Evolutionary conservation across 2,113 vertebrate genomes (phyloP).

Genomic region (Nestor notabilis): DNA sequence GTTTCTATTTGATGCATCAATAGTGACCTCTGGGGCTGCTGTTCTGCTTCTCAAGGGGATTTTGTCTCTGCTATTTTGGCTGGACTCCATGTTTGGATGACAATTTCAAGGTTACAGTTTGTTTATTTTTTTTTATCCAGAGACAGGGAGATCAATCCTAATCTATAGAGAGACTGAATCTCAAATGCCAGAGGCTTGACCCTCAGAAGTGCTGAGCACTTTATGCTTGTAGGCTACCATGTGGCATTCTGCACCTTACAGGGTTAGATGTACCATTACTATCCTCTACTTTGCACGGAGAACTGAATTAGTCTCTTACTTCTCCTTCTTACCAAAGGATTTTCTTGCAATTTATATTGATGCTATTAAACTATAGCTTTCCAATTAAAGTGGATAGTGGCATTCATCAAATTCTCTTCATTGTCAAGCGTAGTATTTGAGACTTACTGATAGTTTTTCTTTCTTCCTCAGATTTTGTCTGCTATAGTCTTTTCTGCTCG

Average conservation of each 20-base stretch:
- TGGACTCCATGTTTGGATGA: slow-evolving; percentile 26
- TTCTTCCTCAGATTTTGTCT: neutral
- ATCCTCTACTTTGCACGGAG: neutral
- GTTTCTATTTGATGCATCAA: neutral
- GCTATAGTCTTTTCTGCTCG: neutral
- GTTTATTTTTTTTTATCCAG: slow-evolving; percentile 13
- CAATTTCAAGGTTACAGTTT: slow-evolving; percentile 53
- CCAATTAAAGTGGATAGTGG: neutral
- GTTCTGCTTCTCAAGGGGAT: slow-evolving; percentile 49
- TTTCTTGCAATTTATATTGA: neutral
- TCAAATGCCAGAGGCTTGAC: slow-evolving; percentile 31
- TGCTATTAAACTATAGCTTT: neutral
- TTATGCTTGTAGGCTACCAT: neutral
- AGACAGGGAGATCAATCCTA: slow-evolving; percentile 45
- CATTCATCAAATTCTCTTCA: neutral
- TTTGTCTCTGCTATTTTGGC: slow-evolving; percentile 16
- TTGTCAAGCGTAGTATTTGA: neutral
- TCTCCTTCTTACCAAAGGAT: neutral
- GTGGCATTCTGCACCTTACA: neutral
- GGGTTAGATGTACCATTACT: neutral
- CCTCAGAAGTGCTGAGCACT: neutral
- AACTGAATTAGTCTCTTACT: neutral
- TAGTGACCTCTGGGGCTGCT: slow-evolving; percentile 39
- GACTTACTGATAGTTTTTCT: neutral
- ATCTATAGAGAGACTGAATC: slow-evolving; percentile 37